These are phyloP conservation scores for Paedocypris micromegethes DNA, from an alignment of 2,797 vertebrate genomes.

Conservation along the genomic window DNA sequence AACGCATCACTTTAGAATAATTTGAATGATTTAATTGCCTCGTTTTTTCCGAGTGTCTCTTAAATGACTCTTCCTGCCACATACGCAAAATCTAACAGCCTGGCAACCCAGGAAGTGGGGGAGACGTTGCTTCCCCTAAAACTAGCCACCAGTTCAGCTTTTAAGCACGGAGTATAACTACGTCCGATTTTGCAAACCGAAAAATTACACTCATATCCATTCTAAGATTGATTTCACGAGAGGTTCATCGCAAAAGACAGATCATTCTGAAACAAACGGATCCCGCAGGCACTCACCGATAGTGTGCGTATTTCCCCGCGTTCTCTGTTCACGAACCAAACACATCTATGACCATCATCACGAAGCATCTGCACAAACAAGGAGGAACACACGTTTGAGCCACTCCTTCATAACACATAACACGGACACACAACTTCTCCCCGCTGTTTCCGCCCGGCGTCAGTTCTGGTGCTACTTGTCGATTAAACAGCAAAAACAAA, in stretches of 20 bases:
- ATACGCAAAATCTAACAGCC: slow-evolving; percentile 1
- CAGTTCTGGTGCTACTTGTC: neutral
- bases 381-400: slow-evolving; percentile 25
- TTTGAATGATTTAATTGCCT: too few species aligned
- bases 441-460: slow-evolving; percentile 33
- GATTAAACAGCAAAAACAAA: neutral
- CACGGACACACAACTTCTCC: slow-evolving; percentile 15
- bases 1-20: too few species aligned
- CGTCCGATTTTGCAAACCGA: too few species aligned
- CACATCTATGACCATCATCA: slow-evolving; percentile 14
- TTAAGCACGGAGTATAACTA: neutral
- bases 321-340: slow-evolving; percentile 14
- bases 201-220: too few species aligned
- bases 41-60: neutral
- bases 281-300: slow-evolving; percentile 26
- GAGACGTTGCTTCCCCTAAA: slow-evolving; percentile 11
- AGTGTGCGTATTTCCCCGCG: slow-evolving; percentile 7
- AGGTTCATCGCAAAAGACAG: neutral
- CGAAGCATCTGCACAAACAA: slow-evolving; percentile 19
- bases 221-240: too few species aligned
- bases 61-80: neutral
- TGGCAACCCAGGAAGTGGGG: slow-evolving; percentile 25
- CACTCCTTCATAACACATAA: slow-evolving; percentile 35
- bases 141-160: slow-evolving; percentile 16
- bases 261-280: neutral